Evolutionary conservation across 2,888 invertebrate species (phyloP), one percentile per base, ranked within the genome.

Genomic region (Tuta absoluta): DNA sequence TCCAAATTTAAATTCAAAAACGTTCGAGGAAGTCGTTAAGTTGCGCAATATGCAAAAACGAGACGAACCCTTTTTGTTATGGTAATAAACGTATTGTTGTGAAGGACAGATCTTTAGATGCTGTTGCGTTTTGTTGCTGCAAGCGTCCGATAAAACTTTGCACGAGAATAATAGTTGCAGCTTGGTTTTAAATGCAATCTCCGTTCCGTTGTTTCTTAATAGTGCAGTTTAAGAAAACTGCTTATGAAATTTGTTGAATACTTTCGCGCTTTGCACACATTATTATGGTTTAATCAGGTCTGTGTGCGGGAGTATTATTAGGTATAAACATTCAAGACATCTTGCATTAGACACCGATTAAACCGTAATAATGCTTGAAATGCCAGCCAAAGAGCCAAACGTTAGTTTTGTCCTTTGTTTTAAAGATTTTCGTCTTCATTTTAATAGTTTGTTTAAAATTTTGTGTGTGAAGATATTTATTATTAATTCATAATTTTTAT

Each of bases 1-100:
- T 75, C 80, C 75, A 77, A 75, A 78, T 65, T 45, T 4, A 5
- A 45, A 75, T 78, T 83, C 78, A 74, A 78, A 82, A 75, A 71
- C n/a, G 17, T 70, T 75, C 79, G 58, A 79, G 82, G 84, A 84
- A 84, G 82, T 84, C 79, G 81, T 87, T 83, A 82, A 81, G 72
- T 83, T 87, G 81, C 80, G 87, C 87, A 87, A 89, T 90, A 89
- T 89, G 90, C 89, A 90, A 91, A 91, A 89, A 87, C 85, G 86
- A 82, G 33, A 33, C 33, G 33, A 45, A 68, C 38, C 37, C 65
- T 73, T 68, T 72, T 72, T 67, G 66, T 63, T 38, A 63, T 48
- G 33, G 53, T 73, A 74, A 82, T 82, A 85, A 82, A 80, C 69
- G 65, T 38, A 77, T 82, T 77, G 77, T 76, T 63, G 53, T 60